Evolutionary conservation across 1,140 invertebrate species (phyloP).

Genomic region (Phthorimaea operculella): DNA sequence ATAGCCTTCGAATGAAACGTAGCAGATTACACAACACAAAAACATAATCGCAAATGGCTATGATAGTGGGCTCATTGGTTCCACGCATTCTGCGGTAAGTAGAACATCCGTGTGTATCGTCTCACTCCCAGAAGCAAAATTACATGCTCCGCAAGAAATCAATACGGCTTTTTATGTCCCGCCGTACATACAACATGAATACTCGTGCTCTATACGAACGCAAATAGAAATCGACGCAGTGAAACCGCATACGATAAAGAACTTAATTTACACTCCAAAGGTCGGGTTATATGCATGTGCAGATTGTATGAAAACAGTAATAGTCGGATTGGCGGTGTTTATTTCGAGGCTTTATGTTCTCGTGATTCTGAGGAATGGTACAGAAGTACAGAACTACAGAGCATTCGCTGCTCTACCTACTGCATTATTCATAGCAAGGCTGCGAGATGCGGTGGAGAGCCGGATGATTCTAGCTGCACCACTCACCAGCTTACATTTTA

Average conservation of each 20-base stretch:
- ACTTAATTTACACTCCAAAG: neutral
- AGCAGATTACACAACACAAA: neutral
- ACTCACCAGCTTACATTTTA: neutral
- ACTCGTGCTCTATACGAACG: neutral
- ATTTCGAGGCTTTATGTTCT: too few species aligned
- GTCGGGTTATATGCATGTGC: neutral
- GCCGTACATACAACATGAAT: neutral
- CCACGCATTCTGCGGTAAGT: conserved; percentile 10
- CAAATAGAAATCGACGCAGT: conserved; percentile 2
- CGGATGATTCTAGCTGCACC: conserved; percentile 14
- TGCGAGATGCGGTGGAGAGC: conserved; percentile 19
- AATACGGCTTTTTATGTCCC: conserved; percentile 14
- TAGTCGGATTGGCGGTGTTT: too few species aligned
- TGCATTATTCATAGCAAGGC: conserved; percentile 41
- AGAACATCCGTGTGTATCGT: conserved; percentile 18
- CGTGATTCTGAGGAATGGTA: too few species aligned
- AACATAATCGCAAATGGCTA: neutral
- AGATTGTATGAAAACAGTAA: too few species aligned
- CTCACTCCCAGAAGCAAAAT: conserved; percentile 16
- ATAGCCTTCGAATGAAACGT: too few species aligned
- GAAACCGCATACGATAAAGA: neutral
- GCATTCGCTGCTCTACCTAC: neutral
- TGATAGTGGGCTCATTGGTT: conserved; percentile 21
- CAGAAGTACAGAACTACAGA: too few species aligned
- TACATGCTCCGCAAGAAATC: conserved; percentile 13